Conservation (phyloP, 1,140 invertebrate genomes). For the Apis dorsata region DNA sequence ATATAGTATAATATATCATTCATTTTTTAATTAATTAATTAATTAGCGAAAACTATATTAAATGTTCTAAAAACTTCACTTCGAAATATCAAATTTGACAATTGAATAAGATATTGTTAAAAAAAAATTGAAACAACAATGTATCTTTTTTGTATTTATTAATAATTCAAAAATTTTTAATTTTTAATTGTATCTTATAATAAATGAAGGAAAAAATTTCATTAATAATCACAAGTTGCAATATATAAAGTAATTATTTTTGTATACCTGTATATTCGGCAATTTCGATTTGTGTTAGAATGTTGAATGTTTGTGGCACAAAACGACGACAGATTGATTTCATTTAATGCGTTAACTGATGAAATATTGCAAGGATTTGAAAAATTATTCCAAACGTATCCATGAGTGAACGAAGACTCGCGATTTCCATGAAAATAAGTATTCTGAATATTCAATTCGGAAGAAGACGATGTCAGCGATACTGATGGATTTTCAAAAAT, state of each 20-base stretch:
- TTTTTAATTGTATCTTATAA: too few relatives aligned
- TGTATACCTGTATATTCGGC: constrained; percentile 56
- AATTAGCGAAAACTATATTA: too few relatives aligned
- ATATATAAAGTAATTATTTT: background rate
- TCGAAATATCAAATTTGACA: too few relatives aligned
- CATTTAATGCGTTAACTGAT: background rate
- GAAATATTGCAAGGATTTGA: constrained; percentile 24
- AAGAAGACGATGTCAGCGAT: constrained; percentile 39
- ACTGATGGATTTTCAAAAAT: constrained; percentile 59
- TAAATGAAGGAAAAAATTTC: too few relatives aligned
- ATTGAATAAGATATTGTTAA: too few relatives aligned
- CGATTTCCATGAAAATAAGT: constrained; percentile 35
- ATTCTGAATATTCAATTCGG: constrained; percentile 38
- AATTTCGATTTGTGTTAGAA: constrained; percentile 53
- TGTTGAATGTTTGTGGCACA: constrained; percentile 30
- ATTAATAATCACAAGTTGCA: too few relatives aligned
- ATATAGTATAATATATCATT: too few relatives aligned
- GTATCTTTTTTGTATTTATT: too few relatives aligned
- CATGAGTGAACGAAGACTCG: constrained; percentile 51
- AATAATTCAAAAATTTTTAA: too few relatives aligned
- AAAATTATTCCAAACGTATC: constrained; percentile 40
- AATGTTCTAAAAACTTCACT: too few relatives aligned
- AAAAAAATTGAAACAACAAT: too few relatives aligned
- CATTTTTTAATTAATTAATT: too few relatives aligned
- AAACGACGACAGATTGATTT: constrained; percentile 27